Evolutionary conservation across 1,140 invertebrate genomes (phyloP).

Genomic region (Neoseiulus cucumeris): DNA sequence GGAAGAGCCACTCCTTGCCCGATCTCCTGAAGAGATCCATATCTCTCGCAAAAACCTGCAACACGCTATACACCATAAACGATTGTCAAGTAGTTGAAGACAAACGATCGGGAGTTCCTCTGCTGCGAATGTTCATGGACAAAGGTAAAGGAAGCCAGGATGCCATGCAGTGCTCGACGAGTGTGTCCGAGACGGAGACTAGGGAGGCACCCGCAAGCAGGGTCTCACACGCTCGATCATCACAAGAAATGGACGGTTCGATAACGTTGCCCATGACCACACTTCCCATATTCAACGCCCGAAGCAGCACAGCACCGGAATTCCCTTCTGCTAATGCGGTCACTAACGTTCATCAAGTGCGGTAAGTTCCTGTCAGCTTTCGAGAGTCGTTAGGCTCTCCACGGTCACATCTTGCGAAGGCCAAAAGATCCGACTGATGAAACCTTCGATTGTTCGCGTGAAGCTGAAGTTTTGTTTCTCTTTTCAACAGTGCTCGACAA

Average conservation of each 20-base stretch:
- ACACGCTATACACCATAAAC: conserved; percentile 11
- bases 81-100: conserved; percentile 32
- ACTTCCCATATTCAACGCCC: conserved; percentile 8
- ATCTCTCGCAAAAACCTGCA: not conserved
- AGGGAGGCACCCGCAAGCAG: not conserved
- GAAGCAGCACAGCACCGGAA: conserved; percentile 7
- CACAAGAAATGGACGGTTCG: not conserved
- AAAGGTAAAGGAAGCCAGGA: conserved; percentile 28
- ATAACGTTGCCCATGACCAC: not conserved
- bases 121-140: conserved; percentile 72
- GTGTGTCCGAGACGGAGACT: not conserved
- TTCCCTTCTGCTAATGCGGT: conserved; percentile 10
- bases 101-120: conserved; percentile 37
- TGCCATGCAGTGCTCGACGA: not conserved
- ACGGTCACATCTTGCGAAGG: no score
- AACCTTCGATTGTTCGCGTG: not conserved
- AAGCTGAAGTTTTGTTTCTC: not conserved
- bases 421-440: not conserved
- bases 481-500: not conserved
- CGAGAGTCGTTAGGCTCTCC: no score
- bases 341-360: conserved; percentile 8
- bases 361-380: not conserved
- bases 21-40: conserved; percentile 34
- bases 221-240: not conserved
- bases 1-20: conserved; percentile 51